Base-by-base conservation (phyloP, 2,113 vertebrate genomes). In the Hemichromis elongatus region DNA sequence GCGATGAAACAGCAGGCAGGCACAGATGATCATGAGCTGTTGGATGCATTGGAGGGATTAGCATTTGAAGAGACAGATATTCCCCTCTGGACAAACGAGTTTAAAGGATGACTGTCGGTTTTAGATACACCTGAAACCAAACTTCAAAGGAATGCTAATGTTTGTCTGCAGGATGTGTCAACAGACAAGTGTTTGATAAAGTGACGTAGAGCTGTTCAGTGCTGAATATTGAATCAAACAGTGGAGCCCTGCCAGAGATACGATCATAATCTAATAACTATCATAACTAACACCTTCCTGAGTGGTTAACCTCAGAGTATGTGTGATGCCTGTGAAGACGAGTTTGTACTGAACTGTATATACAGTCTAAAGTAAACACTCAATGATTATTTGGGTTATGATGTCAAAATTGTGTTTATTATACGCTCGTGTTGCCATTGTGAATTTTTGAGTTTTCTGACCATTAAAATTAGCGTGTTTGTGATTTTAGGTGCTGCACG, bases 401-500 rank as follows among this genome's bases (percentile, higher is more conserved):
- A 63, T 63, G 30, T 37, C 33, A 13, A 13, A 21, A 63, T 63
- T 21, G 8, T 63, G 19, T 21, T 21, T 63, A 63, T 63, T 66
- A 3, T 66, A 19, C 37, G 37, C 59, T 66, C 12, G 54, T 40
- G 28, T 53, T 35, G 37, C 55, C 35, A 45, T 11, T 30, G 78
- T 30, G 1, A 30, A 33, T 3, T n/a, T 33, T n/a, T 30, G 45
- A 12, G 18, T 52, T 75, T 75, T 0, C 70, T 19, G 45, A 73
- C 11, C 42, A 50, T 47, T 47, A 73, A 73, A 1, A 73, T 18
- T 3, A 6, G 21, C 28, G 35, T 8, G 6, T 21, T 28, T 50
- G 30, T 18, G 4, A 42, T 35, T 79, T 56, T 24, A 98, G 97
- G 97, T 77, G 96, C 97, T 24, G 94, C 96, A 28, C 95, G 95